phyloP scores from a whole-genome alignment of 2,797 vertebrate genomes.

The Perodicticus potto region DNA sequence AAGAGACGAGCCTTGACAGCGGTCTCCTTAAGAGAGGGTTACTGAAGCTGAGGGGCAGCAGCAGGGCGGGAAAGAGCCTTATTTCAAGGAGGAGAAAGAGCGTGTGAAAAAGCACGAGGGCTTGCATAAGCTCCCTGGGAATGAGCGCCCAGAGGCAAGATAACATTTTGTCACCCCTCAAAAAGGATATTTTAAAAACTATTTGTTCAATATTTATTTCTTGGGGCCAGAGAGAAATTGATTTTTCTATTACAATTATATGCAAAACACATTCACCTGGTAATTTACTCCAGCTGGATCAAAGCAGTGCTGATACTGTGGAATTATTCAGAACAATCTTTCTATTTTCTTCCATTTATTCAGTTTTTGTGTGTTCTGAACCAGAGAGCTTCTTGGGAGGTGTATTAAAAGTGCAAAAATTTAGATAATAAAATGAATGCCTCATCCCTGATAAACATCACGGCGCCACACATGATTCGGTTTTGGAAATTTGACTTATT shows the following conservation, averaged over 20 bases:
- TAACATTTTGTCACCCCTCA: constrained; percentile 47
- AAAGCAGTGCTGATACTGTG: not conserved
- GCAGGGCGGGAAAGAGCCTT: not conserved
- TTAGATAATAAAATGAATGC: constrained; percentile 66
- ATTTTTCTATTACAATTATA: constrained; percentile 79
- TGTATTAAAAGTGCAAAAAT: constrained; percentile 55
- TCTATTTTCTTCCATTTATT: constrained; percentile 44
- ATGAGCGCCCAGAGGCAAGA: not conserved
- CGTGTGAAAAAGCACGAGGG: not conserved
- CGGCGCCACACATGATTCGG: not conserved
- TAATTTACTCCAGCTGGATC: constrained; percentile 71
- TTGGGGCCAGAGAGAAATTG: constrained; percentile 49
- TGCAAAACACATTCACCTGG: constrained; percentile 73
- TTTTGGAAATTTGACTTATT: constrained; percentile 52
- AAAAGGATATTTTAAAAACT: constrained; percentile 61
- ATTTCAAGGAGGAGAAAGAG: not conserved
- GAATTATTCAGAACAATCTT: constrained; percentile 44
- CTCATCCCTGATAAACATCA: constrained; percentile 30
- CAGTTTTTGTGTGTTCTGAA: constrained; percentile 25
- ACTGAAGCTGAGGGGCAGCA: not conserved
- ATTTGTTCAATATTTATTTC: constrained; percentile 75
- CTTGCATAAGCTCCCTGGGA: not conserved
- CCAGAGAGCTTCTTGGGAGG: constrained; percentile 1
- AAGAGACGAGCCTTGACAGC: not conserved
- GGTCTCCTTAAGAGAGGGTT: not conserved